Percentiles rank a stretch among this genome's conserved stretches.
Conservation (phyloP, 2,113 vertebrate species). For the Taurulus bubalis region DNA sequence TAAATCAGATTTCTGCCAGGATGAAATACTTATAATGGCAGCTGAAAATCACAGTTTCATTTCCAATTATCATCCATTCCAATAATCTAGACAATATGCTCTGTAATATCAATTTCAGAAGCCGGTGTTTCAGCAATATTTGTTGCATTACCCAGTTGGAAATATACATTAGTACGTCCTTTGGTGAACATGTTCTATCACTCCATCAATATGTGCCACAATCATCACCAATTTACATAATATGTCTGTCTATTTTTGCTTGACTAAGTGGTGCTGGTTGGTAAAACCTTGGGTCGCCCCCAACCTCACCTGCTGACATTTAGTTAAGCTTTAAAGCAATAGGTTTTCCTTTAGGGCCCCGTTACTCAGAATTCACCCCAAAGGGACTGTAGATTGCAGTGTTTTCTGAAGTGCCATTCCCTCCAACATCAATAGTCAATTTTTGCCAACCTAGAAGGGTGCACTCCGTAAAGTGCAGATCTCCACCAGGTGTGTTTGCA, state of each 20-base stretch:
- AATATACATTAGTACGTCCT: conserved; percentile 6
- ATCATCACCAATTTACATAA: conserved; percentile 9
- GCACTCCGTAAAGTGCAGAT: background rate
- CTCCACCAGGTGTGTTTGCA: background rate
- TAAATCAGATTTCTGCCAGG: conserved; percentile 26
- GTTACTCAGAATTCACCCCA: background rate
- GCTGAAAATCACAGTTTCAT: conserved; percentile 31
- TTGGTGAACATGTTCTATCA: background rate
- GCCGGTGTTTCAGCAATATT: background rate
- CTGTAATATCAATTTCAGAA: conserved; percentile 1
- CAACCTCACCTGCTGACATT: background rate
- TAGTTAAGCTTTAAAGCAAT: conserved; percentile 4
- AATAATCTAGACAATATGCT: background rate
- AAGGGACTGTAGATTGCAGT: background rate
- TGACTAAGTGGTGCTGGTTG: background rate
- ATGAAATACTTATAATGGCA: conserved; percentile 22
- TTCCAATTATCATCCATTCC: conserved; percentile 12
- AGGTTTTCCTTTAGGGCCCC: background rate
- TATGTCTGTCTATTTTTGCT: conserved; percentile 19
- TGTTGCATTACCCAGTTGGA: conserved; percentile 16
- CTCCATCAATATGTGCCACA: conserved; percentile 3
- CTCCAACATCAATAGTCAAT: background rate
- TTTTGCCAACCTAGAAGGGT: background rate
- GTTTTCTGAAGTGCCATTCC: background rate
- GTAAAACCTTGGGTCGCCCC: background rate